Base-by-base conservation (phyloP, 2,113 vertebrate genomes). In the Cryptotis parvus region DNA sequence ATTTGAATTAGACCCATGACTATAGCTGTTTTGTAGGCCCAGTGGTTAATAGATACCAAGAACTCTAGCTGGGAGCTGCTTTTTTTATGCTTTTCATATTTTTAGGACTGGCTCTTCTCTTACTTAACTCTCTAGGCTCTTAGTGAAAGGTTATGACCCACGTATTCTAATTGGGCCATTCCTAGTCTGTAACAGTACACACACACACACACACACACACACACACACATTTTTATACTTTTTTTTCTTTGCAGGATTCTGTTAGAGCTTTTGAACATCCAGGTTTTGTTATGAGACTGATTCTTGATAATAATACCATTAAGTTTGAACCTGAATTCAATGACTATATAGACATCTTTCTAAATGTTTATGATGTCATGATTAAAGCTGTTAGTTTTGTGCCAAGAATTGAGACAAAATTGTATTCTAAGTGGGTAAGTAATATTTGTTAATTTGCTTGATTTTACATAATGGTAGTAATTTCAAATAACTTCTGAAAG, bases 401-500 rank as follows among this genome's bases (percentile, higher is more conserved):
- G 69, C 99, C 98, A 87, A 98, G 98, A 87, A 96, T 99, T 39
- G 99, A 99, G 95, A 98, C 98, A 74, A 98, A 98, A 92, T 94
- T 99, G 15, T 99, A 98, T 96, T 96, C 97, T 58, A 97, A 98
- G 15, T 98, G 97, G 98, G 99, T 99, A 97, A 98, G 98, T 94
- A 80, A 78, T 45, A 74, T 74, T 74, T 39, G 35, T 74, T 27
- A 29, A 72, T 43, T 91, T 37, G 33, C 52, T 90, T 78, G 35
- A 80, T 63, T 87, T 80, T 84, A 3, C 31, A 39, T 72, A 41
- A 69, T 75, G 24, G 9, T 41, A 41, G 35, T 58, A 31, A 65
- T 65, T 20, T 45, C n/a, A 86, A 15, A 49, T 92, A 83, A 72
- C 58, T 79, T 84, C 16, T 85, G 20, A 29, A 85, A 69, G 16